Conservation (phyloP, 2,797 vertebrate species). For the Sebastes alutus region DNA sequence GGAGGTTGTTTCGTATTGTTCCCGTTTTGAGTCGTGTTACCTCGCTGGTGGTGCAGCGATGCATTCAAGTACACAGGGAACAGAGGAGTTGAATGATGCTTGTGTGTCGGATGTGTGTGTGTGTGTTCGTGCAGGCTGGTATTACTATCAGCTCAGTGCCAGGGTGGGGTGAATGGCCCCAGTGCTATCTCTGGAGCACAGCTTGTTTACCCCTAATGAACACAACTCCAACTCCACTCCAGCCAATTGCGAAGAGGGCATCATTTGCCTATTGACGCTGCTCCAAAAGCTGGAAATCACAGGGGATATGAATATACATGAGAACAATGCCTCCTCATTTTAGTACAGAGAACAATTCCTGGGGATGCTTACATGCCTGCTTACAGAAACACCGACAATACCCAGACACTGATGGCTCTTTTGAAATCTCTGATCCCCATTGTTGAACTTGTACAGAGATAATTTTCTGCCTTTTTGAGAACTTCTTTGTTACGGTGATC, state of each 20-base stretch:
- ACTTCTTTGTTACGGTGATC: constrained; percentile 20
- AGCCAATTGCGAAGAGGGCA: constrained; percentile 51
- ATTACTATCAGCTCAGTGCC: constrained; percentile 66
- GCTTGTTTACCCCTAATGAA: constrained; percentile 77
- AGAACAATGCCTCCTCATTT: constrained; percentile 50
- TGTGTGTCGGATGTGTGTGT: constrained; percentile 21
- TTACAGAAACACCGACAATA: constrained; percentile 33
- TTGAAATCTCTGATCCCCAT: constrained; percentile 27
- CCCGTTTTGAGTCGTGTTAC: constrained; percentile 42
- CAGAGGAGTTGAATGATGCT: constrained; percentile 47
- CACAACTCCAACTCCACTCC: constrained; percentile 62
- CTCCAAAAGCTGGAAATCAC: constrained; percentile 40
- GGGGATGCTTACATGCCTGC: constrained; percentile 18
- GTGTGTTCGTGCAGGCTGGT: constrained; percentile 42
- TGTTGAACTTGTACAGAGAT: constrained; percentile 28
- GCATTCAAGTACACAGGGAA: constrained; percentile 44
- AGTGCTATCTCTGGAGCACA: constrained; percentile 75
- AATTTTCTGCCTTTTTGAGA: constrained; percentile 22
- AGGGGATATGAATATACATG: constrained; percentile 46
- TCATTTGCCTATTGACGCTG: constrained; percentile 62
- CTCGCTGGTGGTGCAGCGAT: constrained; percentile 35
- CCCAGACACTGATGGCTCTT: constrained; percentile 17
- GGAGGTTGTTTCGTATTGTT: constrained; percentile 35
- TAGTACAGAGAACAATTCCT: constrained; percentile 16
- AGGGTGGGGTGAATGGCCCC: constrained; percentile 63